These are phyloP conservation scores for Lanistes nyassanus DNA, from an alignment of 1,140 invertebrate species.

Conservation along the genomic window DNA sequence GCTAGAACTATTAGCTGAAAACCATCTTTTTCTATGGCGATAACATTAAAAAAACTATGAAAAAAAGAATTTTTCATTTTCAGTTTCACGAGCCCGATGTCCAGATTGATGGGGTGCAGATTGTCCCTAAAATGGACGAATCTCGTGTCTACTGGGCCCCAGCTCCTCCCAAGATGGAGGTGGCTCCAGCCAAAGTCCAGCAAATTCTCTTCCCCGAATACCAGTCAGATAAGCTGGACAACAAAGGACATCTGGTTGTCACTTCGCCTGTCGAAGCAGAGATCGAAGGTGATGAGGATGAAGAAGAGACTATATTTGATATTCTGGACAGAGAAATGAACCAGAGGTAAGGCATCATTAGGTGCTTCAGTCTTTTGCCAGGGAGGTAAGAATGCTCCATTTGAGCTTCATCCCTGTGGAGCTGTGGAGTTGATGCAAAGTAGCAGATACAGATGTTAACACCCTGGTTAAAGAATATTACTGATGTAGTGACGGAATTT, in stretches of 20 bases:
- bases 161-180: slow-evolving; percentile 65
- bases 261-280: slow-evolving; percentile 30
- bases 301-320: slow-evolving; percentile 26
- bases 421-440: too few relatives aligned
- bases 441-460: too few relatives aligned
- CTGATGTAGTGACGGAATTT: too few relatives aligned
- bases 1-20: too few relatives aligned
- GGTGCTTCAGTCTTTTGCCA: too few relatives aligned
- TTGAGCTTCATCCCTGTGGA: too few relatives aligned
- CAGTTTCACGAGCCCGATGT: slow-evolving; percentile 43
- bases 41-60: too few relatives aligned
- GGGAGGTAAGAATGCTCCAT: too few relatives aligned
- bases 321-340: slow-evolving; percentile 25
- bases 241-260: slow-evolving; percentile 40
- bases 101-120: slow-evolving; percentile 41
- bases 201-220: slow-evolving; percentile 58
- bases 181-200: slow-evolving; percentile 58
- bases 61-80: slow-evolving; percentile 11
- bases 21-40: too few relatives aligned
- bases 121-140: slow-evolving; percentile 50
- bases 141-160: slow-evolving; percentile 64
- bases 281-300: slow-evolving; percentile 33
- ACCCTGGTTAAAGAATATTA: too few relatives aligned
- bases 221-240: slow-evolving; percentile 45
- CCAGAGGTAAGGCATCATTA: slow-evolving; percentile 34